phyloP scores from a whole-genome alignment of 2,113 vertebrate species.

The Hypanus sabinus region DNA sequence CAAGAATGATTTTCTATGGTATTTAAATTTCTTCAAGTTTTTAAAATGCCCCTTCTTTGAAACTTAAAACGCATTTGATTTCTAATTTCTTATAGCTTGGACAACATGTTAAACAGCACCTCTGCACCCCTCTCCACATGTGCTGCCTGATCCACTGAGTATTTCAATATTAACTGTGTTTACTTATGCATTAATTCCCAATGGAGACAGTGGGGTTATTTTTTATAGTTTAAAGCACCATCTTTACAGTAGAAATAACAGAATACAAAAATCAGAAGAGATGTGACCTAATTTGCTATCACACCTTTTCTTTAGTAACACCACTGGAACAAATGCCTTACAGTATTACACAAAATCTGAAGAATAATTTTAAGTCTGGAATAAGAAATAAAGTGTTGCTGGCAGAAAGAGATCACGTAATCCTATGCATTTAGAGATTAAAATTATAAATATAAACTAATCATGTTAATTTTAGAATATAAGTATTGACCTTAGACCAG shows the following conservation, averaged over 20 bases:
- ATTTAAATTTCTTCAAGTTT: too few relatives aligned
- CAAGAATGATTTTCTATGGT: too few relatives aligned
- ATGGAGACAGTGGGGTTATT: neutral
- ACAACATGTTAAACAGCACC: too few relatives aligned
- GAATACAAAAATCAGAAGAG: neutral
- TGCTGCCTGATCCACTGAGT: too few relatives aligned
- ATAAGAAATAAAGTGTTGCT: neutral
- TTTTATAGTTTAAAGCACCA: neutral
- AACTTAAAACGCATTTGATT: too few relatives aligned
- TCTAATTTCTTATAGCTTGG: too few relatives aligned
- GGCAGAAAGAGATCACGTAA: neutral
- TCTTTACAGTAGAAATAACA: too few relatives aligned
- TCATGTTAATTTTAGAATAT: neutral
- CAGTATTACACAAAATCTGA: neutral
- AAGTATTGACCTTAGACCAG: neutral
- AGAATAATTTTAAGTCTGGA: neutral
- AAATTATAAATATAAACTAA: neutral
- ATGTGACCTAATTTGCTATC: neutral
- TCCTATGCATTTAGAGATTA: neutral
- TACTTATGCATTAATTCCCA: neutral
- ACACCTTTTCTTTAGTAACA: neutral
- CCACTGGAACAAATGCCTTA: too few relatives aligned
- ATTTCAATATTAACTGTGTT: too few relatives aligned
- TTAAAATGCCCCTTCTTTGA: too few relatives aligned
- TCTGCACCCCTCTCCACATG: too few relatives aligned